Evolutionary conservation across 2,888 invertebrate species (phyloP), one percentile per base, ranked within the genome.

Genomic region (Acanthosepion pharaonis): DNA sequence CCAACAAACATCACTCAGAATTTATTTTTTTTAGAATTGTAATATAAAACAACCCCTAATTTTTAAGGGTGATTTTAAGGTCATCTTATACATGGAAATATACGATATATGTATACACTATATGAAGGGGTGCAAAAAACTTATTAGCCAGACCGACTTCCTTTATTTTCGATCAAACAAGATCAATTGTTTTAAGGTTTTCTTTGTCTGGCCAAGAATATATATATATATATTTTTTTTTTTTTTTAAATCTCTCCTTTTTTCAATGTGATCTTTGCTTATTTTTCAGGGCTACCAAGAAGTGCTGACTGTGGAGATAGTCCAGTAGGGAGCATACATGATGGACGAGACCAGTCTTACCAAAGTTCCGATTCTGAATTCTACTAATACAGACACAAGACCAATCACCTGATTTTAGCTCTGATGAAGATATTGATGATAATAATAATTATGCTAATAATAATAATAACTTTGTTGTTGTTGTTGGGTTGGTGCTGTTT

Each of bases 301-400:
- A 93, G n/a, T 93, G 93, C 93, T 93, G 94, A 95, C 33, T 96
- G 95, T 49, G 91, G 95, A 18, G 96, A 95, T 93, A 96, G 96
- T 95, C 95, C 95, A 25, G 96, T 95, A 23, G 95, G 95, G 92
- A 96, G 95, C 92, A 93, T 95, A 28, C 96, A 96, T 64, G 96
- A 96, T 92, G 94, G 95, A 11, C 96, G 95, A 95, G 96, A 96
- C 92, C 95, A 96, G 91, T 97, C 97, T 33, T 96, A 96, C 94
- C 97, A 97, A 96, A 97, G 97, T 95, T 97, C 97, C 0, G 97
- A 97, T 96, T 97, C 97, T 0, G 97, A 97, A 95, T 97, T 97
- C 96, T 97, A 97, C 96, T 97, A 96, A 97, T 94, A 15, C n/a
- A 9, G 33, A 78, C 78, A 78, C 64, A 55, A 93, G 28, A 91